A percentile compares a stretch with the other conserved stretches of the same genome.
Evolutionary conservation across 2,113 vertebrate genomes (phyloP).

Genomic region (Heteronetta atricapilla): DNA sequence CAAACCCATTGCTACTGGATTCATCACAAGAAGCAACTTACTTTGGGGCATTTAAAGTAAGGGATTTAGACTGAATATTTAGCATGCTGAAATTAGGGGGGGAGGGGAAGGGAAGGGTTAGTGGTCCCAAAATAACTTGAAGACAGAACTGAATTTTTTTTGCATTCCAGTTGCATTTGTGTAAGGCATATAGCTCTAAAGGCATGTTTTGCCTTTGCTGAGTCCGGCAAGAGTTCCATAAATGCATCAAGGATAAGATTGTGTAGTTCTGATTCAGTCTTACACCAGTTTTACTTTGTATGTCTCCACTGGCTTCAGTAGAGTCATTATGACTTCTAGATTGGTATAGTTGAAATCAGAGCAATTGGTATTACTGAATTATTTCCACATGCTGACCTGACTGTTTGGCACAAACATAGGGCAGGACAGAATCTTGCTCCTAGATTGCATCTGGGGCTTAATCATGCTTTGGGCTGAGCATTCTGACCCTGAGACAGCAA

Average conservation of each 20-base stretch:
- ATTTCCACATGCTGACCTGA: background rate
- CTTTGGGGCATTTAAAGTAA: constrained; percentile 93
- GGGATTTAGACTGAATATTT: constrained; percentile 82
- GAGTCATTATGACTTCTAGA: background rate
- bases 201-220: background rate
- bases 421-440: background rate
- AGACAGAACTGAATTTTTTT: constrained; percentile 1
- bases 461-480: background rate
- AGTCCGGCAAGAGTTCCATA: background rate
- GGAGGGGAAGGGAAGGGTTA: background rate
- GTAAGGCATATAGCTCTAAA: background rate
- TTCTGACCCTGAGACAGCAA: background rate
- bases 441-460: background rate
- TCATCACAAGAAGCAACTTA: constrained; percentile 89
- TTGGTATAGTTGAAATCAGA: background rate
- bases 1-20: constrained; percentile 89
- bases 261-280: background rate
- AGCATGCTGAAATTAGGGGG: background rate
- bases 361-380: background rate
- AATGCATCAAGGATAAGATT: background rate
- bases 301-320: background rate
- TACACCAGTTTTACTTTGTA: background rate
- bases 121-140: constrained; percentile 53
- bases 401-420: background rate
- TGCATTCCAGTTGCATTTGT: background rate